Percentiles rank a stretch among this genome's conserved stretches.
These are phyloP conservation scores for Andricus curvator DNA, from an alignment of 2,888 invertebrate species.

Conservation along the genomic window DNA sequence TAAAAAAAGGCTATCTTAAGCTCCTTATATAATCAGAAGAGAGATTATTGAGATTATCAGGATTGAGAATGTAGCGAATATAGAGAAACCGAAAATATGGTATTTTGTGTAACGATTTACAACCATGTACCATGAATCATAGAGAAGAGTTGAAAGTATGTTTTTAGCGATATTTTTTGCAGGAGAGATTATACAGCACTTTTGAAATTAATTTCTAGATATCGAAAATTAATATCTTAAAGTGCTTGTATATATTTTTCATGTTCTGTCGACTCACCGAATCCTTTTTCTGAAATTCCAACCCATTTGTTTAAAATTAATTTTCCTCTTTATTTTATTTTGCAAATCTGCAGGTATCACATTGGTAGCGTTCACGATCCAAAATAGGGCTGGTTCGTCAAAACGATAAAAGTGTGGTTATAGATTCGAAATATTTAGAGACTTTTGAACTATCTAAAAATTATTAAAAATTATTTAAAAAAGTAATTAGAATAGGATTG, in stretches of 20 bases:
- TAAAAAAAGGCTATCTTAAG: slow-evolving; percentile 32
- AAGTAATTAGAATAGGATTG: slow-evolving; percentile 22
- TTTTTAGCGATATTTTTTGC: neutral
- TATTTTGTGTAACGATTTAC: slow-evolving; percentile 40
- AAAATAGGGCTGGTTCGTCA: slow-evolving; percentile 74
- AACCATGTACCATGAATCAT: slow-evolving; percentile 24
- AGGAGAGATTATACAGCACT: neutral
- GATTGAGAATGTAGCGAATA: slow-evolving; percentile 27
- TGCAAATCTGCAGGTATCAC: slow-evolving; percentile 19
- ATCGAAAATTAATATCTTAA: neutral
- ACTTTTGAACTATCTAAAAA: slow-evolving; percentile 13
- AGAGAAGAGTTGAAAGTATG: neutral
- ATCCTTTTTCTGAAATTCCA: neutral
- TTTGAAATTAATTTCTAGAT: neutral
- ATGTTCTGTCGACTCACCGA: neutral
- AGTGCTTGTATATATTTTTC: neutral
- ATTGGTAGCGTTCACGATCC: slow-evolving; percentile 59
- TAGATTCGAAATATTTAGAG: slow-evolving; percentile 12
- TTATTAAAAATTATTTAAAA: slow-evolving; percentile 38
- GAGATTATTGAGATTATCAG: slow-evolving; percentile 6
- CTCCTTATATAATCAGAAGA: slow-evolving; percentile 22
- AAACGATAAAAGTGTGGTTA: slow-evolving; percentile 29
- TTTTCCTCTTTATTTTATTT: slow-evolving; percentile 41
- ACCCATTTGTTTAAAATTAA: slow-evolving; percentile 8
- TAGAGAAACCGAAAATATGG: slow-evolving; percentile 32